These are phyloP conservation scores for Erpetoichthys calabaricus DNA, from an alignment of 2,797 vertebrate genomes.

Conservation along the genomic window DNA sequence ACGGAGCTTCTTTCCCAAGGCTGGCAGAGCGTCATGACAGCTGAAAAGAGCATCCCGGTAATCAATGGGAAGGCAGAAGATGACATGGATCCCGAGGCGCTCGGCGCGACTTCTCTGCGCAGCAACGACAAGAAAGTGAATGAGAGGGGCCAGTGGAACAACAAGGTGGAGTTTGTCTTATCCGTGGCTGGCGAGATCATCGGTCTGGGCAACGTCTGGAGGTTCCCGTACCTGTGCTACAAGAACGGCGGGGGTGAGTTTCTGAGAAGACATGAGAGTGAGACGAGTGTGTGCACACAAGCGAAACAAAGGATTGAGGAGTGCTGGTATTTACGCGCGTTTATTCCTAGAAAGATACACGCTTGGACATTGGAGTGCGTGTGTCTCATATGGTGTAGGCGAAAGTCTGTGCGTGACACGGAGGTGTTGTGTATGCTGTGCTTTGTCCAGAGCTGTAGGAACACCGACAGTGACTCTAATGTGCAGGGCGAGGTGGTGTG, in stretches of 20 bases:
- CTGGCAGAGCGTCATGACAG: conserved; percentile 80
- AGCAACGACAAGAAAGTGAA: conserved; percentile 70
- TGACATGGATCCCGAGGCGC: conserved; percentile 67
- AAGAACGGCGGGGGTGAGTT: conserved; percentile 95
- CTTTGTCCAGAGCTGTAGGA: no score
- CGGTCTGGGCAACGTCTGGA: conserved; percentile 92
- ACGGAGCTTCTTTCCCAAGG: conserved; percentile 23
- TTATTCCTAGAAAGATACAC: no score
- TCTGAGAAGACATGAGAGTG: background rate
- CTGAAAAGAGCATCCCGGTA: conserved; percentile 85
- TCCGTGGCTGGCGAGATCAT: conserved; percentile 98
- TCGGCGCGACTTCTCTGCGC: conserved; percentile 53
- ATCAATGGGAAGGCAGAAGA: conserved; percentile 90
- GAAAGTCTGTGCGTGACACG: no score
- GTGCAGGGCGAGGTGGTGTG: no score
- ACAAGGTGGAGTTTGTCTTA: conserved; percentile 92
- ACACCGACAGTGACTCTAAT: no score
- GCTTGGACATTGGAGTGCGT: no score
- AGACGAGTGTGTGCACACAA: no score
- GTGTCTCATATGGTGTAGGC: no score
- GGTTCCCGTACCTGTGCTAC: conserved; percentile 97
- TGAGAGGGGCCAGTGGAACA: conserved; percentile 96
- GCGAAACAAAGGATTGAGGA: no score
- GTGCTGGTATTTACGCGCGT: no score
- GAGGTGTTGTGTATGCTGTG: no score